Percentiles rank a stretch among this genome's conserved stretches.
Evolutionary conservation across 2,888 invertebrate genomes (phyloP).

Genomic region (Ischnura elegans): DNA sequence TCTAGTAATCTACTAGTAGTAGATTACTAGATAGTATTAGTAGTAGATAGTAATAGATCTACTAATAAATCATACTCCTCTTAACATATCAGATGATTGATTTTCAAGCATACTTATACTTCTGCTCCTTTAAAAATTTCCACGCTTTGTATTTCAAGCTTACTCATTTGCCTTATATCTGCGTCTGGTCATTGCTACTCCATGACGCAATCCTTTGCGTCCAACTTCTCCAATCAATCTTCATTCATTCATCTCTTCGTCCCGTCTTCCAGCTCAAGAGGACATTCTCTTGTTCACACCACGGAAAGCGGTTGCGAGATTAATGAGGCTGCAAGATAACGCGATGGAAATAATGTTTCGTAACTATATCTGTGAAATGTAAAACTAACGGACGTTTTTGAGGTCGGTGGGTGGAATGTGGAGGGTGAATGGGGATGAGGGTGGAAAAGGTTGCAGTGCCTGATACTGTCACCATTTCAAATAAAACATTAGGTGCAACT

Average conservation of each 20-base stretch:
- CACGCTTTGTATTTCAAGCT: too few species aligned
- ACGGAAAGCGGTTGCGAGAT: background rate
- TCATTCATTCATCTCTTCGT: background rate
- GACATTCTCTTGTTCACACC: background rate
- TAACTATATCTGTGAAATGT: too few species aligned
- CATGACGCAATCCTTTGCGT: background rate
- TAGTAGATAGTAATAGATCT: too few species aligned
- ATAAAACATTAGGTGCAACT: too few species aligned
- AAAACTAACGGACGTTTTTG: background rate
- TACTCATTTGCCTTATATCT: too few species aligned
- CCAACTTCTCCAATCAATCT: background rate
- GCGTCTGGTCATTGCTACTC: background rate
- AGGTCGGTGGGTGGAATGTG: background rate
- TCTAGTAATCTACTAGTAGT: too few species aligned
- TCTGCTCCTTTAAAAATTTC: too few species aligned
- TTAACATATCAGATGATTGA: too few species aligned
- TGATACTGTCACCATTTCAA: too few species aligned
- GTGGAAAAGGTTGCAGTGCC: constrained; percentile 24
- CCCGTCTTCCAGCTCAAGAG: background rate
- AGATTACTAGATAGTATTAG: too few species aligned
- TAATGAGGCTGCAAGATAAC: background rate
- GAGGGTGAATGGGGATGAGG: background rate
- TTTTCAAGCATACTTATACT: too few species aligned
- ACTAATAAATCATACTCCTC: too few species aligned
- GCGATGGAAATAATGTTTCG: background rate